These are phyloP conservation scores for Platichthys flesus DNA, from an alignment of 2,113 vertebrate species.

Conservation along the genomic window DNA sequence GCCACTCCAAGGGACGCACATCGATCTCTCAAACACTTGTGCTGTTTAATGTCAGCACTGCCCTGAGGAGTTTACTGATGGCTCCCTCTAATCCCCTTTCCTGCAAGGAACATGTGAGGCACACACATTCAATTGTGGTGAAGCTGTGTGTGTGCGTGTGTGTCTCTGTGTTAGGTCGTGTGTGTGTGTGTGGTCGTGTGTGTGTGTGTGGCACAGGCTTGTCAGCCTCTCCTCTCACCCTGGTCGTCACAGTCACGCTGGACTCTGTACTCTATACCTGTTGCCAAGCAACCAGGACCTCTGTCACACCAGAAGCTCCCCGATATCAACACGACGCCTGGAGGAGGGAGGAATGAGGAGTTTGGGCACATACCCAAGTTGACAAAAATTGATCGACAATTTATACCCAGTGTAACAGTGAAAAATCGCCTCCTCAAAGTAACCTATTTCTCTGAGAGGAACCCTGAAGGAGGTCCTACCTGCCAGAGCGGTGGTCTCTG, in stretches of 20 bases:
- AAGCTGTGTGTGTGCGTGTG: conserved; percentile 3
- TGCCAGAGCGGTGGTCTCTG: conserved; percentile 6
- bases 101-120: conserved; percentile 53
- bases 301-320: conserved; percentile 59
- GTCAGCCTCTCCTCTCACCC: conserved; percentile 65
- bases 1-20: conserved; percentile 66
- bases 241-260: conserved; percentile 67
- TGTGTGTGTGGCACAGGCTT: conserved; percentile 28
- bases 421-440: conserved; percentile 58
- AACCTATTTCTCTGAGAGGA: conserved; percentile 14
- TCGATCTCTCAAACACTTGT: conserved; percentile 75
- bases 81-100: conserved; percentile 67
- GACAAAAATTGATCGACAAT: conserved; percentile 72
- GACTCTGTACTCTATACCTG: conserved; percentile 70
- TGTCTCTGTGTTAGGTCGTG: background rate
- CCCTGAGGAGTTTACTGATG: conserved; percentile 70
- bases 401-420: conserved; percentile 55
- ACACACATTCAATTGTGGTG: conserved; percentile 15
- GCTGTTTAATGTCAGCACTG: conserved; percentile 80
- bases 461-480: background rate
- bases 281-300: conserved; percentile 77
- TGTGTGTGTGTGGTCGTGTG: background rate
- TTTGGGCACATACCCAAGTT: conserved; percentile 51
- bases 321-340: conserved; percentile 55
- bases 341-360: conserved; percentile 48